Base-by-base conservation (phyloP, 2,113 vertebrate species). In the Heterotilapia buettikoferi region DNA sequence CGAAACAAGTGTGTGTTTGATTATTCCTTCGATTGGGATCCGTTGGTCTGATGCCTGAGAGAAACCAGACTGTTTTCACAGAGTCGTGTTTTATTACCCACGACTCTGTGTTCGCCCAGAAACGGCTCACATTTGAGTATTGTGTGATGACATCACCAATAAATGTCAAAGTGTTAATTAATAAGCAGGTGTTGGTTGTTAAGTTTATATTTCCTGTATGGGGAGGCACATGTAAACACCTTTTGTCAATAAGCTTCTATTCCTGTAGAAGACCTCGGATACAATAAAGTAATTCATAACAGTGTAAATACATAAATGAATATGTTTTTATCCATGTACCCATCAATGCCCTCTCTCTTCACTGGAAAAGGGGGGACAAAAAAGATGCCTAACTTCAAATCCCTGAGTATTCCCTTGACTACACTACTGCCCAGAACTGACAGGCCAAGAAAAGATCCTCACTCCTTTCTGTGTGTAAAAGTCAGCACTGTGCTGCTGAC, bases 341-440 rank as follows among this genome's bases (percentile, higher is more conserved):
- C 61, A 86, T 83, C 59, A 61, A 71, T 82, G 76, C 61, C 52
- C 73, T 56, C 2, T 12, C 29, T 78, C 24, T 59, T 71, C 14
- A 19, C 53, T 13, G 71, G 9, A 66, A 21, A 8, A 31, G 3
- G 9, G 16, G 29, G 29, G 8, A 26, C 3, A 26, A 29, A 29
- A 7, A 36, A 38, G n/a, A 13, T 33, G 6, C 63, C 21, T 19
- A 18, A 33, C 26, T 79, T 38, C 6, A 78, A 78, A 52, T 78
- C n/a, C 45, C 45, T n/a, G 73, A 52, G 26, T 78, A n/a, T 78
- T 52, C 26, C 16, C 18, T 83, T 9, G 14, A 86, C 90, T 29
- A 91, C 88, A 93, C 90, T 89, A 90, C 91, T 87, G 88, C 83
- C 85, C 57, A 5, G 21, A 89, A 91, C 86, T 92, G 92, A 95